Evolutionary conservation across 2,888 invertebrate genomes (phyloP).

Genomic region (Eulithis testata): DNA sequence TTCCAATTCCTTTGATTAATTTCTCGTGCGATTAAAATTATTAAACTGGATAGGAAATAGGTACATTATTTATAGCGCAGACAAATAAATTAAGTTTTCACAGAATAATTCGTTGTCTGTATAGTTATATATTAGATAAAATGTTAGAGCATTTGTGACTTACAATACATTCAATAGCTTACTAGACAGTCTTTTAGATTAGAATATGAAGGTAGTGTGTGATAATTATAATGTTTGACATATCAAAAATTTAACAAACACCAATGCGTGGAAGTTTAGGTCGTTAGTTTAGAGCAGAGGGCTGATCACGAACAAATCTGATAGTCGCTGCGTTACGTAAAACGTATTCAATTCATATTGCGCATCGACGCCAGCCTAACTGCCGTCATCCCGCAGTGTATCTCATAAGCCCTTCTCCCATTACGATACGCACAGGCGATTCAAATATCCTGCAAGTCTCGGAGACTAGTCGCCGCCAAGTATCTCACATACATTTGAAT

Average conservation of each 20-base stretch:
- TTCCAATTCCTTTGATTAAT: conserved; percentile 26
- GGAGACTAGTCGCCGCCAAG: too few species aligned
- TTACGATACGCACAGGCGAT: too few species aligned
- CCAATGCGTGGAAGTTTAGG: too few species aligned
- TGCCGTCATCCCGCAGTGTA: too few species aligned
- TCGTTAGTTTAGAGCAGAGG: too few species aligned
- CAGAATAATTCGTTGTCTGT: conserved; percentile 79
- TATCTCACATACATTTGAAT: too few species aligned
- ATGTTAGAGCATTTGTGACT: conserved; percentile 80
- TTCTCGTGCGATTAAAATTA: conserved; percentile 36
- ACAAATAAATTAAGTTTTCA: conserved; percentile 62
- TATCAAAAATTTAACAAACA: not conserved
- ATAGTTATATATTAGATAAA: conserved; percentile 66
- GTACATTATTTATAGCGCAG: conserved; percentile 38
- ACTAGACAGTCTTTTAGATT: conserved; percentile 81
- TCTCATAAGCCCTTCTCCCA: too few species aligned
- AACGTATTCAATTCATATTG: too few species aligned
- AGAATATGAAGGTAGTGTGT: conserved; percentile 53
- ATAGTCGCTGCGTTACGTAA: too few species aligned
- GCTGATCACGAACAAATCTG: too few species aligned
- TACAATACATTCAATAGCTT: conserved; percentile 80
- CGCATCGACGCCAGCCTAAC: too few species aligned
- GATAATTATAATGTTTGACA: conserved; percentile 18
- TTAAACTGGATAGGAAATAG: conserved; percentile 45
- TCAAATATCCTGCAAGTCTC: too few species aligned